Conservation (phyloP, 2,888 invertebrate genomes). For the Philhelius pedissequus region DNA sequence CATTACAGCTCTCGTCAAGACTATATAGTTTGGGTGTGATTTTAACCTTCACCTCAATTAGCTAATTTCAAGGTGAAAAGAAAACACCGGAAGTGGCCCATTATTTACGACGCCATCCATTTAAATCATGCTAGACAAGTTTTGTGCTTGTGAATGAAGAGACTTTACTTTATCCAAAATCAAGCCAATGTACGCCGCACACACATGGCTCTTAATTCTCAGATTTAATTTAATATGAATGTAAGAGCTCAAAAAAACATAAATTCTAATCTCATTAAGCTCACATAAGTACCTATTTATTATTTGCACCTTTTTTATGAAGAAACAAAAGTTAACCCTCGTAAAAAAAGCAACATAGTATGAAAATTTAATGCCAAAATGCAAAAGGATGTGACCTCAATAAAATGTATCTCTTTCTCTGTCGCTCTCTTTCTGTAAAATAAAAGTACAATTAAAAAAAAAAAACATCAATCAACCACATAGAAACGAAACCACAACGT, state of each 20-base stretch:
- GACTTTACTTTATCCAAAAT: too few species aligned
- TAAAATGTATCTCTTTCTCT: conserved; percentile 27
- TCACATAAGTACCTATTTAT: neutral
- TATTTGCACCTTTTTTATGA: conserved; percentile 2
- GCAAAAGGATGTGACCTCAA: conserved; percentile 49
- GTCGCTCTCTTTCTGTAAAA: neutral
- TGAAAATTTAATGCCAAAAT: neutral
- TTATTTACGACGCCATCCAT: too few species aligned
- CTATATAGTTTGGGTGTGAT: too few species aligned
- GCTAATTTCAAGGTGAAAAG: too few species aligned
- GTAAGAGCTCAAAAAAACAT: neutral
- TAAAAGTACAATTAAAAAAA: too few species aligned
- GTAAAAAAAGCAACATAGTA: neutral
- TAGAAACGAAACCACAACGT: neutral
- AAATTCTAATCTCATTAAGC: neutral
- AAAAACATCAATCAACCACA: conserved; percentile 50
- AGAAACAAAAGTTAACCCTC: neutral
- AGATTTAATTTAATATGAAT: neutral
- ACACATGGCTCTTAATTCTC: too few species aligned
- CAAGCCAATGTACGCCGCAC: too few species aligned
- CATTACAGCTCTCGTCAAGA: too few species aligned
- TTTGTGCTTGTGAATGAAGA: too few species aligned
- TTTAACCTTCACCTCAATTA: too few species aligned
- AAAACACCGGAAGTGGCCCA: too few species aligned
- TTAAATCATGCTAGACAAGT: too few species aligned